Evolutionary conservation across 2,797 vertebrate genomes (phyloP), one percentile per base, ranked within the genome.

Genomic region (Danio kyathit): DNA sequence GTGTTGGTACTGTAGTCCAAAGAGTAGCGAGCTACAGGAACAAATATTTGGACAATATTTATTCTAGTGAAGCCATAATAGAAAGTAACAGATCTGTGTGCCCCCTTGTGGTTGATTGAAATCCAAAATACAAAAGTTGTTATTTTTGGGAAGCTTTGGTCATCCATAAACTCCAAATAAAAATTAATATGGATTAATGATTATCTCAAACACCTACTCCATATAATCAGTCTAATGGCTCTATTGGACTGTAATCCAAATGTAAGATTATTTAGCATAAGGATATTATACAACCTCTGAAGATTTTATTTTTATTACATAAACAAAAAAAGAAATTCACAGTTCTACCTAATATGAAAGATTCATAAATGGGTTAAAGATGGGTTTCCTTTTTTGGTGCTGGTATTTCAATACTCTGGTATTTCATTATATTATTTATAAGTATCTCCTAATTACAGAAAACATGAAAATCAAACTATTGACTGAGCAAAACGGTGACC

Each of bases 1-100:
- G 92, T 87, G 76, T 94, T 94, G 3, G 97, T 98, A 86, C 96
- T 98, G 86, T 97, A 98, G 89, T 98, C 97, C 88, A 93, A 82
- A 6, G 96, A 90, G 66, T 98, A 98, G 65, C 90, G 91, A 66
- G 95, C 97, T 97, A 79, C 0, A 51, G 7, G 44, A 4, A 16
- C 4, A 86, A 10, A 38, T 9, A 74, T 66, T 38, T 46, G 43
- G 52, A 66, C 13, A 57, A 38, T 48, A 52, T 64, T 41, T 12
- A 75, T 64, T 3, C 38, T 7, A 44, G 17, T 57, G 59, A 1
- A 51, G 21, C 2, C 46, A 40, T 17, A 67, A n/a, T 2, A 66
- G 12, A 29, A 54, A 66, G 21, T 1, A 64, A 17, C 0, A 5
- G 11, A 49, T 11, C 10, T 74, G 17, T 67, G 65, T 14, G 13